phyloP scores from a whole-genome alignment of 1,140 invertebrate species.

The Tetramorium parvispinum region DNA sequence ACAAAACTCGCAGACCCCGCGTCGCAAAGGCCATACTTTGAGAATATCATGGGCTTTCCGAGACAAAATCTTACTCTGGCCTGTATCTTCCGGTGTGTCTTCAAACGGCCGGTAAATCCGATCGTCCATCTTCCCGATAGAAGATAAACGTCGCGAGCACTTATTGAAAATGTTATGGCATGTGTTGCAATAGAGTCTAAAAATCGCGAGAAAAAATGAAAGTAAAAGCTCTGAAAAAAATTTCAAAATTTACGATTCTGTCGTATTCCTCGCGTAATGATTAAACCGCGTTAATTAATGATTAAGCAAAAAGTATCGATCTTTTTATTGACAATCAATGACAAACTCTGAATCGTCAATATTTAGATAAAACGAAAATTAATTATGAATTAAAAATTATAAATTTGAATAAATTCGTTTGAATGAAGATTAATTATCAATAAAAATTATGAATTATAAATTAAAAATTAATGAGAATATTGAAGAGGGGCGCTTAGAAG shows the following conservation, averaged over 20 bases:
- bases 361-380: not conserved
- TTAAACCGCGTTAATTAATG: no score
- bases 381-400: not conserved
- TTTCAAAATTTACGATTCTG: not conserved
- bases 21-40: conserved; percentile 78
- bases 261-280: not conserved
- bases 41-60: conserved; percentile 59
- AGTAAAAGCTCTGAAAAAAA: not conserved
- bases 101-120: conserved; percentile 28
- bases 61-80: not conserved
- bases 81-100: not conserved
- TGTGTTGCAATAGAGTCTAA: not conserved
- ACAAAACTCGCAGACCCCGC: conserved; percentile 76
- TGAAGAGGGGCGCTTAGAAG: not conserved
- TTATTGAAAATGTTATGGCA: not conserved
- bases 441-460: no score
- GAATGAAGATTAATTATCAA: no score
- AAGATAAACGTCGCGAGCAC: conserved; percentile 1
- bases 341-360: not conserved
- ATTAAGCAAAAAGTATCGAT: not conserved
- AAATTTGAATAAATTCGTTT: no score
- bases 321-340: not conserved
- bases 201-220: not conserved
- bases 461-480: not conserved
- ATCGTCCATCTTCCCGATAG: not conserved